These are phyloP conservation scores for Pogona vitticeps DNA, from an alignment of 2,113 vertebrate species.

Conservation along the genomic window DNA sequence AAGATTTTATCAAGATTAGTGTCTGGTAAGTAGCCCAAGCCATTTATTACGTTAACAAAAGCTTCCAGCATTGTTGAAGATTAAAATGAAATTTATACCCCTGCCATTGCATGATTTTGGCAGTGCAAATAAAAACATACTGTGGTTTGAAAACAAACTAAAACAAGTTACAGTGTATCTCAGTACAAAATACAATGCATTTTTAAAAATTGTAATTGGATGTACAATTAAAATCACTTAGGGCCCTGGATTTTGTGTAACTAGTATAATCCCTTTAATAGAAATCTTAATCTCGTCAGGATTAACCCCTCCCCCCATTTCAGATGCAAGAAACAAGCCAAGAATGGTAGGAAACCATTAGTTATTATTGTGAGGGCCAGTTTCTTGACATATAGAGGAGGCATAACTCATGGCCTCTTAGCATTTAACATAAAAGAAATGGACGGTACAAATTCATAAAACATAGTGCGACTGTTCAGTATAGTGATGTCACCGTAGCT, in stretches of 20 bases:
- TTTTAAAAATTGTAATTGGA: background rate
- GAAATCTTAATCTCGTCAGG: background rate
- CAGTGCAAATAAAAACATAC: background rate
- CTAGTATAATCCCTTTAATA: background rate
- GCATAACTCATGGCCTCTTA: background rate
- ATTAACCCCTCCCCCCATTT: background rate
- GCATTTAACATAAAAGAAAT: conserved; percentile 28
- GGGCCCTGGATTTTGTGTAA: background rate
- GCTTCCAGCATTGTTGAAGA: background rate
- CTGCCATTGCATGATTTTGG: too few relatives aligned
- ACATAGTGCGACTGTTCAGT: background rate
- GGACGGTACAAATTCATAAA: conserved; percentile 1
- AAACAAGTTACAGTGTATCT: background rate
- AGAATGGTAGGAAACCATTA: background rate
- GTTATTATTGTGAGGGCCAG: background rate
- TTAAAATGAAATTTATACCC: background rate
- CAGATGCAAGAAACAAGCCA: background rate
- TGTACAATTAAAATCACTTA: background rate
- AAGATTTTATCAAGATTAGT: background rate
- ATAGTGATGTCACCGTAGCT: conserved; percentile 25
- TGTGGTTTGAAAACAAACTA: conserved; percentile 11
- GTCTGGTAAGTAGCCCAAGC: background rate
- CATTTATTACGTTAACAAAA: fast-evolving
- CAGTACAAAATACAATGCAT: background rate
- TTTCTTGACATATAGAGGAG: conserved; percentile 3